Percentiles rank a stretch among this genome's conserved stretches.
phyloP scores from a whole-genome alignment of 2,888 invertebrate species.

The Hyposoter dolosus region DNA sequence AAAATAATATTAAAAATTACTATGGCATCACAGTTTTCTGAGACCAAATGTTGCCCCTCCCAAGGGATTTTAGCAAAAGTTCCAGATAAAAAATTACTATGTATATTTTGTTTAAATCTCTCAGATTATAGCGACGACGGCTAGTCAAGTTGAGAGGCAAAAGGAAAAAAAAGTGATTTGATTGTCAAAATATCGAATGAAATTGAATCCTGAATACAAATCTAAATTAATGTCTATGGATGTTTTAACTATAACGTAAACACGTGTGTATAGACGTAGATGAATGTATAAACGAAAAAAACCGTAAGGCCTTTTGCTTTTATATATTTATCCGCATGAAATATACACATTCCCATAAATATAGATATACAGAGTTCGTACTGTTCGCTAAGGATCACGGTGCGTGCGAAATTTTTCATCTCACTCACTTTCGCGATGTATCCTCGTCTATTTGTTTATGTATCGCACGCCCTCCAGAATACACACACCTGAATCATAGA shows the following conservation, averaged over 20 bases:
- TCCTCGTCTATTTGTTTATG: not conserved
- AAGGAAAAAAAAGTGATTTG: no score
- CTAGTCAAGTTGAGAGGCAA: no score
- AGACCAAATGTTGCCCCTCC: no score
- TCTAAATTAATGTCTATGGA: not conserved
- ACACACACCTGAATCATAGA: not conserved
- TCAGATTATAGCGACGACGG: no score
- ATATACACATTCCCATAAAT: not conserved
- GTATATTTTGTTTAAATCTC: no score
- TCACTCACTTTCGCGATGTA: not conserved
- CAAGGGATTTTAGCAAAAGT: no score
- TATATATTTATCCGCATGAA: slow-evolving; percentile 9
- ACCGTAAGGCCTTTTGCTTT: slow-evolving; percentile 6
- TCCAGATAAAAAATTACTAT: no score
- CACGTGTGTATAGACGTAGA: not conserved
- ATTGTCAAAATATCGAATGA: no score
- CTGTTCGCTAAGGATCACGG: slow-evolving; percentile 9
- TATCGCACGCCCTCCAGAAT: not conserved
- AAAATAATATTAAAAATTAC: no score
- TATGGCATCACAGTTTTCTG: no score
- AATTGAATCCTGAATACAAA: no score
- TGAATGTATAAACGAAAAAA: not conserved
- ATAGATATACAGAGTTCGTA: slow-evolving; percentile 18
- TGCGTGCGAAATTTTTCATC: slow-evolving; percentile 28
- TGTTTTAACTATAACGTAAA: not conserved